phyloP scores from a whole-genome alignment of 1,140 invertebrate species.

The Diprion similis region DNA sequence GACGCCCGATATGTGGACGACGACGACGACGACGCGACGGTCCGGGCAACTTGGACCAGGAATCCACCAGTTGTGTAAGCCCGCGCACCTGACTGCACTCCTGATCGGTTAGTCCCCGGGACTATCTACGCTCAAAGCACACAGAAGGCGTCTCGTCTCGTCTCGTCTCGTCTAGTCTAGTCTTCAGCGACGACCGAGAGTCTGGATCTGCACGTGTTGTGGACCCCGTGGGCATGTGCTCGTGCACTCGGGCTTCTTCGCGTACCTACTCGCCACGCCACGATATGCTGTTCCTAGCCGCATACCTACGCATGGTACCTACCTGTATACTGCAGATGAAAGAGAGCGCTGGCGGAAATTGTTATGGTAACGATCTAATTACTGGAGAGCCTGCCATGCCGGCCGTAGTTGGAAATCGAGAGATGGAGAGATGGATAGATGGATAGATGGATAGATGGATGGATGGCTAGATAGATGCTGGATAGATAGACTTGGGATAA shows the following conservation, averaged over 20 bases:
- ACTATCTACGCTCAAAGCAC: constrained; percentile 13
- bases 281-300: neutral
- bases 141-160: constrained; percentile 17
- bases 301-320: neutral
- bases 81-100: constrained; percentile 52
- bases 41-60: constrained; percentile 28
- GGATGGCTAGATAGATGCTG: neutral
- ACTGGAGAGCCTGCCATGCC: constrained; percentile 22
- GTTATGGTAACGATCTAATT: constrained; percentile 45
- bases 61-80: constrained; percentile 55
- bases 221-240: too few species aligned
- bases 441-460: neutral
- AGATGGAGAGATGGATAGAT: too few species aligned
- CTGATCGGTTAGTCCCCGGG: constrained; percentile 31
- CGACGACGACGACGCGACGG: too few species aligned
- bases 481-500: constrained; percentile 3
- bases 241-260: neutral
- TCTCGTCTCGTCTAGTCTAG: neutral
- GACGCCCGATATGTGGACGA: constrained; percentile 13
- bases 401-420: neutral
- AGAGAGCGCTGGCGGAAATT: constrained; percentile 44
- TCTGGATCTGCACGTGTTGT: neutral
- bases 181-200: neutral
- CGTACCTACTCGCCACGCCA: neutral
- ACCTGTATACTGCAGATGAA: constrained; percentile 33